Conservation (phyloP, 2,888 invertebrate genomes). For the Proisotoma minuta region DNA sequence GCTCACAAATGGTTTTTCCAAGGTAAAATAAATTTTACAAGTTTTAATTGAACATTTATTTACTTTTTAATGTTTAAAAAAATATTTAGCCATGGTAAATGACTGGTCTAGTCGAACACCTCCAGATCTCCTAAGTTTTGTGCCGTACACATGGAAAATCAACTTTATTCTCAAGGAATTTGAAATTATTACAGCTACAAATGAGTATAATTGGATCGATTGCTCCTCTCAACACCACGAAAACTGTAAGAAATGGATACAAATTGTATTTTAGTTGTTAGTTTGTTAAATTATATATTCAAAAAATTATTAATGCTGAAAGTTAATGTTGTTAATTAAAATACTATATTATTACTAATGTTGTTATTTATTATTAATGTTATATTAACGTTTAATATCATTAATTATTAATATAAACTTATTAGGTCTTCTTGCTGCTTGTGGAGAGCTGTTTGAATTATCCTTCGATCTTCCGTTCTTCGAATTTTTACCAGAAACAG, state of each 20-base stretch:
- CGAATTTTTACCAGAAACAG: conserved; percentile 85
- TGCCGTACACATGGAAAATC: conserved; percentile 95
- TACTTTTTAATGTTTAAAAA: background rate
- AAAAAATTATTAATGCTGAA: too few species aligned
- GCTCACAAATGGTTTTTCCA: conserved; percentile 94
- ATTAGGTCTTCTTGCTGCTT: conserved; percentile 77
- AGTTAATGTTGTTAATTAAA: too few species aligned
- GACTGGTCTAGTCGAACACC: conserved; percentile 94
- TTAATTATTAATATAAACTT: too few species aligned
- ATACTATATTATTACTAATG: too few species aligned
- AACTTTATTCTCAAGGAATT: conserved; percentile 87
- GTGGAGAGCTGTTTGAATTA: conserved; percentile 87
- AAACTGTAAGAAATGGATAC: conserved; percentile 60
- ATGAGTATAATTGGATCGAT: conserved; percentile 98
- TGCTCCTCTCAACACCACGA: conserved; percentile 93
- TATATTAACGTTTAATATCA: too few species aligned
- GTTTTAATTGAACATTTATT: conserved; percentile 6
- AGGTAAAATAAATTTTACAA: conserved; percentile 52
- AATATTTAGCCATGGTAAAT: conserved; percentile 72
- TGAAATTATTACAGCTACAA: conserved; percentile 85
- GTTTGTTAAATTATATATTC: too few species aligned
- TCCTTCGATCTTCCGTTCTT: conserved; percentile 90
- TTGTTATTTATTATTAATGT: too few species aligned
- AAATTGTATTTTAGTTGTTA: too few species aligned
- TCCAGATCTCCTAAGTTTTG: conserved; percentile 88